phyloP scores from a whole-genome alignment of 2,888 invertebrate genomes.

The Acanthosepion esculentum region DNA sequence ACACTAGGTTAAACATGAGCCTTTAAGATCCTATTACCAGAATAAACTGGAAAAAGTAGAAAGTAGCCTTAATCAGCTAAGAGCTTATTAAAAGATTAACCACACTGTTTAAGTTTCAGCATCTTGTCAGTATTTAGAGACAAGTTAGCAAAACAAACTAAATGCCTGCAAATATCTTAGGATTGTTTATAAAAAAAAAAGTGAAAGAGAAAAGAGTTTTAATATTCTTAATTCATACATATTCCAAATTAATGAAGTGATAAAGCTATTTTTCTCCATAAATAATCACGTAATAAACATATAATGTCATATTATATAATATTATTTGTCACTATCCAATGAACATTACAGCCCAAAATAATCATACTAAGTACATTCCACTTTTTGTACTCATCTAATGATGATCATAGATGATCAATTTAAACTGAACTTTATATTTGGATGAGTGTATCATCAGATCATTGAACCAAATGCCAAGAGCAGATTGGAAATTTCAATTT shows the following conservation, averaged over 20 bases:
- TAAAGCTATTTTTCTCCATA: not conserved
- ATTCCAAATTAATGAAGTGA: not conserved
- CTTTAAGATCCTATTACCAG: not conserved
- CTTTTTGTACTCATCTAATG: not conserved
- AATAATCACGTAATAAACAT: not conserved
- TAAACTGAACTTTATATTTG: not conserved
- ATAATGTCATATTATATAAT: not conserved
- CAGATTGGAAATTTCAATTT: not conserved
- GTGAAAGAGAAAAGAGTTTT: not conserved
- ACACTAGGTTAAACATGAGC: not conserved
- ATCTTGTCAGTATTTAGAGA: not conserved
- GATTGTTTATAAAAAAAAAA: not conserved
- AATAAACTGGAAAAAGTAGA: not conserved
- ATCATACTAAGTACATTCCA: not conserved
- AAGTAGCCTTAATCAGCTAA: not conserved
- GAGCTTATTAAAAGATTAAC: not conserved
- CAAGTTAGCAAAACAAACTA: not conserved
- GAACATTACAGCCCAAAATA: not conserved
- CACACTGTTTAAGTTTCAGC: not conserved
- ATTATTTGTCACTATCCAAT: not conserved
- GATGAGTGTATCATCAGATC: not conserved
- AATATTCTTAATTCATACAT: not conserved
- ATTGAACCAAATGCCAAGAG: not conserved
- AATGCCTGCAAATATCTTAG: not conserved
- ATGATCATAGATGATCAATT: not conserved